Base-by-base conservation (phyloP, 2,113 vertebrate species). In the Cisticola juncidis region DNA sequence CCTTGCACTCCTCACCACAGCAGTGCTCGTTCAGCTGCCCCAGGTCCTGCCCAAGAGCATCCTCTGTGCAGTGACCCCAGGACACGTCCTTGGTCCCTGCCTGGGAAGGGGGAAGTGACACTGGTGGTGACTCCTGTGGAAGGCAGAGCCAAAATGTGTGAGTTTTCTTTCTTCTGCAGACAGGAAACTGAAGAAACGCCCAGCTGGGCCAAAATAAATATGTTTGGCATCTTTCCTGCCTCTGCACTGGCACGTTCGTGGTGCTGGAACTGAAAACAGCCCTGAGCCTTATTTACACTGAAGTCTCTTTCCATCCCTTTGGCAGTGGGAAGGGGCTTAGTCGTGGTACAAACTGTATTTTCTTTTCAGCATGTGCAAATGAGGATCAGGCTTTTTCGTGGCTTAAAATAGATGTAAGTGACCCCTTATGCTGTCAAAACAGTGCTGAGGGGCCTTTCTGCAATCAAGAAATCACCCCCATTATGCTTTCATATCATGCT, bases 321-420 rank as follows among this genome's bases (percentile, higher is more conserved):
- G 94, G 95, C 93, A 94, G 74, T 48, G 71, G 85, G 90, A 95
- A 90, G 35, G 71, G 44, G 71, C 58, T 95, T 25, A 80, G 56
- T 80, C 22, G 60, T 81, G 38, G 48, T 80, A 62, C 56, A 18
- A 51, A 56, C 83, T 94, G 42, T 90, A 92, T 95, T 95, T 96
- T 91, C 93, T 92, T 96, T 96, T 92, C 72, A 90, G 51, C 50
- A 8, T 77, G 74, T 78, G 79, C 74, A 88, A 95, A 92, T 83
- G 94, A 92, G 74, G 87, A 93, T 94, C 82, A 86, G 93, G 76
- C 77, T 74, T 95, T 89, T 71, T 24, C 36, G 1, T 40, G 69
- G 69, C 83, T 88, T 88, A 88, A 95, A 97, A 93, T 91, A 95
- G 92, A 94, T 33, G 86, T 74, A 96, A 97, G 86, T 92, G 86